Conservation (phyloP, 2,797 vertebrate genomes). For the Macrochelys suwanniensis region DNA sequence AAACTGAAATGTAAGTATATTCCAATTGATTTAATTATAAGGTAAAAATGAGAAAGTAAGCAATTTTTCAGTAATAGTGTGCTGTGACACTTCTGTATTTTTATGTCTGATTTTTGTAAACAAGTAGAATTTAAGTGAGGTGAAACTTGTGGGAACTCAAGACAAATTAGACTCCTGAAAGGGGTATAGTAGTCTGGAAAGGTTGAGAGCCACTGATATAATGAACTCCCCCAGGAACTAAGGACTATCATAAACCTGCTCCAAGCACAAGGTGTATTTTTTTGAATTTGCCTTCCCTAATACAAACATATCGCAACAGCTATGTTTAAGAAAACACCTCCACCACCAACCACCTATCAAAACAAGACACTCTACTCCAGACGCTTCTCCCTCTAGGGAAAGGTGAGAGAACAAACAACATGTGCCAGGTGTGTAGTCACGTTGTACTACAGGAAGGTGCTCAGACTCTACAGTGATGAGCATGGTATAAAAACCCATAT, state of each 20-base stretch:
- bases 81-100: too few species aligned
- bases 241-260: not conserved
- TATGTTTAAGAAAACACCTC: not conserved
- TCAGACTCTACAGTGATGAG: not conserved
- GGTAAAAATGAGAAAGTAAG: too few species aligned
- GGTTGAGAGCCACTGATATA: not conserved
- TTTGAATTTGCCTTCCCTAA: not conserved
- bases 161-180: too few species aligned
- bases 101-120: too few species aligned
- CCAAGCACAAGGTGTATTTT: not conserved
- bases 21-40: too few species aligned
- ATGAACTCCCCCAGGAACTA: not conserved
- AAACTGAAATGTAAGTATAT: too few species aligned
- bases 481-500: not conserved
- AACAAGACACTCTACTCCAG: not conserved
- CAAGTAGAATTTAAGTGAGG: too few species aligned
- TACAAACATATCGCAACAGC: not conserved
- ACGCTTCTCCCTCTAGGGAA: not conserved
- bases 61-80: too few species aligned
- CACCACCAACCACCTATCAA: not conserved
- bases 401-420: not conserved
- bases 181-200: too few species aligned
- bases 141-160: too few species aligned
- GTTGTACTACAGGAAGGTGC: not conserved
- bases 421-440: not conserved